These are phyloP conservation scores for Mastomys natalensis DNA, from an alignment of 2,113 vertebrate species.

Conservation along the genomic window DNA sequence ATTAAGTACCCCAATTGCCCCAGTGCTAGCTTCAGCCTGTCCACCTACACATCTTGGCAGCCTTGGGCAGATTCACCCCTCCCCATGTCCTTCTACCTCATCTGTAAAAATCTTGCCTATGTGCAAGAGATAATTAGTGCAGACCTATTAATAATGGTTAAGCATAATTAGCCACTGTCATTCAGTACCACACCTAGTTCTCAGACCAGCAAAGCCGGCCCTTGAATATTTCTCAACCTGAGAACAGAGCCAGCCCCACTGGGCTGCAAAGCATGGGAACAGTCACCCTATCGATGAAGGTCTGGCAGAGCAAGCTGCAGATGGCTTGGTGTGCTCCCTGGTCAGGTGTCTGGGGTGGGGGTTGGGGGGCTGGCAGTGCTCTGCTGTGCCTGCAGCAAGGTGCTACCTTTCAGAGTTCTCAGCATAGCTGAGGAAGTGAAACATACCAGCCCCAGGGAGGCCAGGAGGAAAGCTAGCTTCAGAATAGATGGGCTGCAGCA, in stretches of 20 bases:
- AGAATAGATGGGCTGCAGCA: background rate
- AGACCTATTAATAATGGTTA: slow-evolving; percentile 71
- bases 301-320: fast-evolving
- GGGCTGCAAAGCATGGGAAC: background rate
- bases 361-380: too few species aligned
- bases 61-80: background rate
- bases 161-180: slow-evolving; percentile 68
- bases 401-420: background rate
- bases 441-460: background rate
- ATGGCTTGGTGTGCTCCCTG: background rate
- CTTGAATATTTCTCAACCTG: slow-evolving; percentile 28
- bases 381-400: fast-evolving
- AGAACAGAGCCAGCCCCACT: background rate
- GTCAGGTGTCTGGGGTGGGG: too few species aligned
- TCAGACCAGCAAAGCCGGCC: slow-evolving; percentile 64
- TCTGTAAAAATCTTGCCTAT: slow-evolving; percentile 49
- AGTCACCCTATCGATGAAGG: fast-evolving
- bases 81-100: background rate
- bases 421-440: background rate
- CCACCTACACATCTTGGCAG: background rate
- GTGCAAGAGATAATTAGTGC: slow-evolving; percentile 59
- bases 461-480: fast-evolving
- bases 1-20: background rate
- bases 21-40: too few species aligned
- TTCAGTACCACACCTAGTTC: slow-evolving; percentile 64